Evolutionary conservation across 2,797 vertebrate genomes (phyloP), one percentile per base, ranked within the genome.

Genomic region (Hemitrygon akajei): DNA sequence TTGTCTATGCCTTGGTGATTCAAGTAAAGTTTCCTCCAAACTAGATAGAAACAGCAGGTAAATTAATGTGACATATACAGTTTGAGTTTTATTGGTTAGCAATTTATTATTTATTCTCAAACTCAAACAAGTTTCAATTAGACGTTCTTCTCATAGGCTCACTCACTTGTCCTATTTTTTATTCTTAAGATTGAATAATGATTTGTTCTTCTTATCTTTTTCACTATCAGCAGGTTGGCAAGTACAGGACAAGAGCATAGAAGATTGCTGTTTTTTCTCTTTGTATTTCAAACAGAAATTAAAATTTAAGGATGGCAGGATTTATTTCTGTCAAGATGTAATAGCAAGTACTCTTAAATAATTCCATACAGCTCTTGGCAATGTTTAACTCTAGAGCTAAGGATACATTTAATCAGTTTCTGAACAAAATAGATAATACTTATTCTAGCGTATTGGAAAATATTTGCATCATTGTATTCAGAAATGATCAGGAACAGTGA

Each of bases 371-470:
- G 47, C 47, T 47, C 47, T 47, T 47, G 47, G 47, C 47, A 47
- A 47, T 47, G 47, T 47, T 47, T 47, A 47, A 47, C 47, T 47
- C 47, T 47, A 47, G 47, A 47, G 47, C 47, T 47, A 47, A 47
- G 47, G 47, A 47, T 47, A 47, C 47, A 47, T 47, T 47, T 47
- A 47, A 47, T 47, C 47, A 47, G 47, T 47, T 47, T 47, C 47
- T 91, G 86, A 91, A 69, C 22, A 91, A 73, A 91, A 27, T 91
- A 14, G 34, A 63, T 37, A 7, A 71, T 10, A 69, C 34, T 34
- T 91, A 47, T 91, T 73, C 66, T 37, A 40, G 89, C 73, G 89
- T 66, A 71, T 73, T 47, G 71, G 89, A 91, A 40, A 40, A 37
- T n/a, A 37, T 22, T 14, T 34, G 16, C 60, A 34, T 89, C 86